Conservation (phyloP, 2,113 vertebrate genomes). For the Chamaea fasciata region DNA sequence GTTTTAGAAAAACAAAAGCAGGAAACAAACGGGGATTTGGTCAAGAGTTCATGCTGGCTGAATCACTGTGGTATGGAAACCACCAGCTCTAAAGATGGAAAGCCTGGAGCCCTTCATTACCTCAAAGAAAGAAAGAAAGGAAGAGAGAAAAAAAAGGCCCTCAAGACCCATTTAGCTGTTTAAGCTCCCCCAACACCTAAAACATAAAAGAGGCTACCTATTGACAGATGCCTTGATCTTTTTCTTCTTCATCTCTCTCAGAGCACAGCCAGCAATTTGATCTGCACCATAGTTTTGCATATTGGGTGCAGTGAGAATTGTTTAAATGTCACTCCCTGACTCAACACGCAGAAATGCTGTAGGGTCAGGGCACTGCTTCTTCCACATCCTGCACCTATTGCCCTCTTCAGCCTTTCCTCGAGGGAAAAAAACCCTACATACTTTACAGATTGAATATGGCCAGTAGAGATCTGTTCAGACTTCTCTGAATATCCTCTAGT, state of each 20-base stretch:
- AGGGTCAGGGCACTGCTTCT: not conserved
- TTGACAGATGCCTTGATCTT: not conserved
- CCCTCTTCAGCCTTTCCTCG: not conserved
- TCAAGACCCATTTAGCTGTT: not conserved
- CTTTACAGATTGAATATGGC: not conserved
- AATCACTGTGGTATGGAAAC: conserved; percentile 47
- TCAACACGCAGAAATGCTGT: conserved; percentile 33
- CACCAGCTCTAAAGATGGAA: conserved; percentile 35
- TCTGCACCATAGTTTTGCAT: not conserved
- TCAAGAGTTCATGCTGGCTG: conserved; percentile 28
- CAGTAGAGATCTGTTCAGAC: not conserved
- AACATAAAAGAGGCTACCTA: not conserved
- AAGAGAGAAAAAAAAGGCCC: not conserved
- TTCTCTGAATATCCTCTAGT: not conserved
- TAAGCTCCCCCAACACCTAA: not conserved
- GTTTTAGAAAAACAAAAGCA: conserved; percentile 43
- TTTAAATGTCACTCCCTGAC: conserved; percentile 46
- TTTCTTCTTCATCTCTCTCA: not conserved
- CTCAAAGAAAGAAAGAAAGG: not conserved
- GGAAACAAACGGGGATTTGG: conserved; percentile 35
- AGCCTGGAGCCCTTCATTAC: not conserved
- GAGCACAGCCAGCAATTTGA: not conserved
- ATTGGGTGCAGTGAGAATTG: not conserved
- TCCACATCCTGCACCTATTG: conserved; percentile 52
- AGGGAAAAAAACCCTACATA: not conserved